Evolutionary conservation across 2,888 invertebrate genomes (phyloP).

Genomic region (Oasisia sp.): DNA sequence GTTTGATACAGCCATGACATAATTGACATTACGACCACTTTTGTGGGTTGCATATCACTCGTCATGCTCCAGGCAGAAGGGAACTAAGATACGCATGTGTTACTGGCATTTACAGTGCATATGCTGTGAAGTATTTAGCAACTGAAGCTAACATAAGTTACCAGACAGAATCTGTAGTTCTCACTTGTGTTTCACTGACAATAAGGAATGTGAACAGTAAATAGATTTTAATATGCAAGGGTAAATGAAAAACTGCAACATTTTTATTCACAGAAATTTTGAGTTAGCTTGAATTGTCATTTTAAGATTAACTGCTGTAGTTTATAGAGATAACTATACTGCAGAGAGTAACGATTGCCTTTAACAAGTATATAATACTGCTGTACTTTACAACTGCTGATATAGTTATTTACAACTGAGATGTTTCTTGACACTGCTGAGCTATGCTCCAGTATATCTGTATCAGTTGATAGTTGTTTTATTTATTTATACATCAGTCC

Average conservation of each 20-base stretch:
- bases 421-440: background rate
- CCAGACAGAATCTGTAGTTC: no score
- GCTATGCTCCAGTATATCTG: background rate
- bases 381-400: background rate
- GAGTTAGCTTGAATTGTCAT: background rate
- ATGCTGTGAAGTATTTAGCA: background rate
- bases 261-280: background rate
- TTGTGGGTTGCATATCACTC: background rate
- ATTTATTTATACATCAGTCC: background rate
- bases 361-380: background rate
- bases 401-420: background rate
- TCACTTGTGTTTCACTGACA: background rate
- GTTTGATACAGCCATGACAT: background rate
- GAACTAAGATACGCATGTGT: background rate
- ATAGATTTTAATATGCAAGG: background rate
- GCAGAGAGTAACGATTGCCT: background rate
- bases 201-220: background rate
- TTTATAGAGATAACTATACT: background rate
- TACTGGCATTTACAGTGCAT: background rate
- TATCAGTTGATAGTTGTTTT: background rate
- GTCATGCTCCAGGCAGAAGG: background rate
- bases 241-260: background rate
- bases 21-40: background rate
- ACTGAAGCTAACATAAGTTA: background rate
- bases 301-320: background rate